Evolutionary conservation across 2,797 vertebrate species (phyloP).

Genomic region (Myripristis jacobus): DNA sequence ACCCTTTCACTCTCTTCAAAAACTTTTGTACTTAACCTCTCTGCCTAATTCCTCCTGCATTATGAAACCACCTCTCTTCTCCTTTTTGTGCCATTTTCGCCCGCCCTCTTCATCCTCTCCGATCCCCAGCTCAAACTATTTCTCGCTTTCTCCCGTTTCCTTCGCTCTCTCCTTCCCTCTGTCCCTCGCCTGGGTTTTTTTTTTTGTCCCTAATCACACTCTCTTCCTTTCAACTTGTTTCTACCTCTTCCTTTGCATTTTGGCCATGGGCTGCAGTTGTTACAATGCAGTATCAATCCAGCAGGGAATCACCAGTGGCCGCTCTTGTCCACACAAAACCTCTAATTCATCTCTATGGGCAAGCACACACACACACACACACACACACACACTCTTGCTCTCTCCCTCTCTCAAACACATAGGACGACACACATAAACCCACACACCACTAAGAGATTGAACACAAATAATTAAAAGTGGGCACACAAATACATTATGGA

Average conservation of each 20-base stretch:
- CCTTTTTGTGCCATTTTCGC: conserved; percentile 48
- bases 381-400: conserved; percentile 14
- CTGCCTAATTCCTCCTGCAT: conserved; percentile 63
- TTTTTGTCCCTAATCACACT: conserved; percentile 42
- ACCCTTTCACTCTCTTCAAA: conserved; percentile 38
- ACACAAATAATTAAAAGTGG: conserved; percentile 36
- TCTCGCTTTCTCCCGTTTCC: background rate
- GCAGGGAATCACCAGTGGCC: conserved; percentile 63
- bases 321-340: conserved; percentile 68
- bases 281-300: conserved; percentile 73
- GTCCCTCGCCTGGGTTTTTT: conserved; percentile 7
- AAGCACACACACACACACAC: conserved; percentile 21
- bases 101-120: conserved; percentile 7
- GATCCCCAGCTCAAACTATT: background rate
- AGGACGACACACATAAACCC: conserved; percentile 17
- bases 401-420: no score
- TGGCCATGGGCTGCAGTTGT: conserved; percentile 48
- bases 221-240: conserved; percentile 25
- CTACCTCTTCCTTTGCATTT: conserved; percentile 53
- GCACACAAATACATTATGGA: conserved; percentile 1
- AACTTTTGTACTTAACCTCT: conserved; percentile 61
- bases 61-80: conserved; percentile 49
- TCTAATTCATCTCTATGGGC: conserved; percentile 67
- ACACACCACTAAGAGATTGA: conserved; percentile 34
- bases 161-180: conserved; percentile 38